Base-by-base conservation (phyloP, 2,113 vertebrate species). In the Hyperoodon ampullatus region DNA sequence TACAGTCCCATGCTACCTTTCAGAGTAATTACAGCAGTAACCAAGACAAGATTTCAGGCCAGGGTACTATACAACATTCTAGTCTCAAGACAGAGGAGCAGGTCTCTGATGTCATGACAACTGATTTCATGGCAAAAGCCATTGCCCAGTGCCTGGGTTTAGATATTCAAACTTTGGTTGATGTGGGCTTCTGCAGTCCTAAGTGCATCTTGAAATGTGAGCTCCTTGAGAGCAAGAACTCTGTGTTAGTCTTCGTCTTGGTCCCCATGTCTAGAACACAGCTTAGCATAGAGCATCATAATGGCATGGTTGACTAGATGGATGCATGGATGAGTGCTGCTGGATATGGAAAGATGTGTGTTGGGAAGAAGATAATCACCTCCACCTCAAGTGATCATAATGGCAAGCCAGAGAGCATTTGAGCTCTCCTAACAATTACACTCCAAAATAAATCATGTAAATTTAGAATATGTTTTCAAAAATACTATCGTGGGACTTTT, bases 391-490 rank as follows among this genome's bases (percentile, higher is more conserved):
- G 30, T 30, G 65, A 63, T 75, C n/a, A 58, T 6, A 90, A 42
- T 8, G 12, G 6, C 11, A 72, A 68, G 39, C 50, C n/a, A 77
- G 35, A 93, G 16, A 89, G 35, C 35, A 39, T 44, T 53, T 87
- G 26, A 81, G 30, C 8, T 44, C 44, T 92, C 72, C 47, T 55
- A 96, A 87, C 91, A 92, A 95, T 96, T 85, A 94, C 15, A n/a
- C 71, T 88, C 68, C 86, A 96, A 97, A 97, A 92, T 96, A 96
- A 96, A 97, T 80, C 88, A 84, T 28, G 4, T 39, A 89, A 93
- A 96, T 95, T 96, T 97, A 96, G 90, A 97, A 97, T 75, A 97
- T 75, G 8, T 66, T 94, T 95, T 94, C 35, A 94, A 93, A 97
- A 97, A 83, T 47, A 94, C 87, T 80, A 92, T 42, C 92, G 65